Conservation (phyloP, 2,888 invertebrate genomes). For the Eutolmus rufibarbis region DNA sequence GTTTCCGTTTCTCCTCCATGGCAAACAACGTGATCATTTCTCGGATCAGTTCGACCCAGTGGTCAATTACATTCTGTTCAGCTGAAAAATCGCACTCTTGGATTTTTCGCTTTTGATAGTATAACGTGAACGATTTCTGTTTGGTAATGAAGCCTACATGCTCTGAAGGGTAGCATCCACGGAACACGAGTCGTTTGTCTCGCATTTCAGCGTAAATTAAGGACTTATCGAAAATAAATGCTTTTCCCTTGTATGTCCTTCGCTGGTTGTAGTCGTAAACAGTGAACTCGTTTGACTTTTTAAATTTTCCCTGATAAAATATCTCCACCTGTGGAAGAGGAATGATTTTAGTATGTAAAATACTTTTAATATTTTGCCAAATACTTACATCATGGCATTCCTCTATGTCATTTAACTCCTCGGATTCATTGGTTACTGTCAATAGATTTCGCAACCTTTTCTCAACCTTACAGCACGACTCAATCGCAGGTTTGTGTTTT, state of each 20-base stretch:
- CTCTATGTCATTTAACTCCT: constrained; percentile 60
- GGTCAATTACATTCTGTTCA: constrained; percentile 54
- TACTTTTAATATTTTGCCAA: background rate
- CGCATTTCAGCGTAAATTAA: constrained; percentile 61
- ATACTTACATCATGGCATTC: constrained; percentile 57
- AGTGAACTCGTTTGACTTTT: constrained; percentile 59
- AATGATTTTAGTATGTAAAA: background rate
- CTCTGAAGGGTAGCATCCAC: constrained; percentile 61
- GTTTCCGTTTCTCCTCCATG: constrained; percentile 56
- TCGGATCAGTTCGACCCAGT: constrained; percentile 58
- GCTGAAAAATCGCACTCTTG: constrained; percentile 60
- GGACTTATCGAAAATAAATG: constrained; percentile 62
- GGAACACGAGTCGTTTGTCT: constrained; percentile 58
- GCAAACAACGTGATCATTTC: constrained; percentile 59
- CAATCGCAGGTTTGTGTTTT: constrained; percentile 58
- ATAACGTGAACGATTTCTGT: constrained; percentile 56
- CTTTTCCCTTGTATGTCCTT: constrained; percentile 58
- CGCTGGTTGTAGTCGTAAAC: constrained; percentile 57
- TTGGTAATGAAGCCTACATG: constrained; percentile 58
- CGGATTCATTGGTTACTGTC: constrained; percentile 60
- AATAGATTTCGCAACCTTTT: constrained; percentile 59
- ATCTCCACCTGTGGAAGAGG: constrained; percentile 57
- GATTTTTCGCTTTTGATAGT: constrained; percentile 58
- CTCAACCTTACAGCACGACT: constrained; percentile 60
- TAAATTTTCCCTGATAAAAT: constrained; percentile 61